phyloP scores from a whole-genome alignment of 2,888 invertebrate genomes.

The Thysanoteuthis rhombus region DNA sequence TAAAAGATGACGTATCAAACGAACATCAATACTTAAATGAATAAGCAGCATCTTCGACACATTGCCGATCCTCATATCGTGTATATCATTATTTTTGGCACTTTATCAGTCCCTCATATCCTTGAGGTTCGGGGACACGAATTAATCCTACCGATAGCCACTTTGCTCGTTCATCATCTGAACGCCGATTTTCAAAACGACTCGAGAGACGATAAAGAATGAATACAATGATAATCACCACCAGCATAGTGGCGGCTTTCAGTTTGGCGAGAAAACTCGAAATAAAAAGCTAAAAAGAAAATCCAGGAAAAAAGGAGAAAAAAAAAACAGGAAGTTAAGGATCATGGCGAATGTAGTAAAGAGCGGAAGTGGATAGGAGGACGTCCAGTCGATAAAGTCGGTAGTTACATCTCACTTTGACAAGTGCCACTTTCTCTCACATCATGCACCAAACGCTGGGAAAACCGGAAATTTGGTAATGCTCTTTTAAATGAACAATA shows the following conservation, averaged over 20 bases:
- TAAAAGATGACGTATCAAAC: neutral
- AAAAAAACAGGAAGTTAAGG: neutral
- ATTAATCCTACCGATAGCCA: neutral
- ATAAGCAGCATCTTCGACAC: neutral
- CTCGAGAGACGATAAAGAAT: neutral
- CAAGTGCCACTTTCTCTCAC: neutral
- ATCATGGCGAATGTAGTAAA: too few relatives aligned
- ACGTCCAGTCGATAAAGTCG: neutral
- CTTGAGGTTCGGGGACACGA: neutral
- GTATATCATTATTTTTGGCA: neutral
- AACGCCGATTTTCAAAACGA: neutral
- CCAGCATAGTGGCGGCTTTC: neutral
- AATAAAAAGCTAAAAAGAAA: neutral
- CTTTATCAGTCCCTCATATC: neutral
- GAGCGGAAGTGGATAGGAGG: neutral
- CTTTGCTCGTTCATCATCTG: neutral
- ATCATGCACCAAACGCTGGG: neutral
- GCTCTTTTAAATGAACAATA: conserved; percentile 28
- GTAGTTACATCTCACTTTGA: neutral
- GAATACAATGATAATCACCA: neutral
- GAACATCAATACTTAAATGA: too few relatives aligned
- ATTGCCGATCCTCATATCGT: neutral
- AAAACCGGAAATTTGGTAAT: conserved; percentile 29
- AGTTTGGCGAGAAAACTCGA: neutral
- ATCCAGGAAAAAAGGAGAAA: neutral